These are phyloP conservation scores for Camarhynchus parvulus DNA, from an alignment of 2,113 vertebrate species.

Conservation along the genomic window DNA sequence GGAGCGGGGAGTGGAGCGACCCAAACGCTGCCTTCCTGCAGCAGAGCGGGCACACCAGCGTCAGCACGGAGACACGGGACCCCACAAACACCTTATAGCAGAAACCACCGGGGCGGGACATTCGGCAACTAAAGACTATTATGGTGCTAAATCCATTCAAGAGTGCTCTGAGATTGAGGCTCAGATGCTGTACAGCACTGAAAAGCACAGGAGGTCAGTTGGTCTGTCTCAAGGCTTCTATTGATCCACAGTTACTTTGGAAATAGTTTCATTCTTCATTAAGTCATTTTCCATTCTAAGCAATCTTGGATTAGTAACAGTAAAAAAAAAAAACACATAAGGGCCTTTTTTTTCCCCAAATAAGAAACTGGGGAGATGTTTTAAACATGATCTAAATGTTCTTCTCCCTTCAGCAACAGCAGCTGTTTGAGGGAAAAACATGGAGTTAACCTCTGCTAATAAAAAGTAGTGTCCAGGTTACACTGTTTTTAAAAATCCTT, in stretches of 20 bases:
- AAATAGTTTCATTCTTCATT: conserved; percentile 37
- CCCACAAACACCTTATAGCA: conserved; percentile 92
- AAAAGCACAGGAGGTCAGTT: conserved; percentile 78
- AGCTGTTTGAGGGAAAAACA: conserved; percentile 29
- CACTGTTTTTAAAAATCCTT: not conserved
- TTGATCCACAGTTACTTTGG: conserved; percentile 43
- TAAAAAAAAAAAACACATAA: not conserved
- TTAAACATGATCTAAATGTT: not conserved
- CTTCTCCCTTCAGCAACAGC: not conserved
- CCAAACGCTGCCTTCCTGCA: conserved; percentile 77
- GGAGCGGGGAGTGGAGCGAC: conserved; percentile 78
- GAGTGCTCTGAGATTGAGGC: conserved; percentile 66
- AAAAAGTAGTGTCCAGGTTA: not conserved
- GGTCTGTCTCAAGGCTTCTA: conserved; percentile 70
- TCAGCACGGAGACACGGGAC: conserved; percentile 78
- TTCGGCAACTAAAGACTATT: conserved; percentile 35
- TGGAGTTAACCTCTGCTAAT: not conserved
- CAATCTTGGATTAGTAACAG: not conserved
- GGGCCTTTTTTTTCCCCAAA: not conserved
- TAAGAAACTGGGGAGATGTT: conserved; percentile 38
- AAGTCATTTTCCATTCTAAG: conserved; percentile 33
- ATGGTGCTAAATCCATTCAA: conserved; percentile 89
- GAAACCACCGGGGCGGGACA: conserved; percentile 12
- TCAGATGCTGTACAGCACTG: conserved; percentile 72
- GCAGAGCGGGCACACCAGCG: conserved; percentile 50